These are phyloP conservation scores for Goniozus legneri DNA, from an alignment of 1,140 invertebrate genomes.

Conservation along the genomic window DNA sequence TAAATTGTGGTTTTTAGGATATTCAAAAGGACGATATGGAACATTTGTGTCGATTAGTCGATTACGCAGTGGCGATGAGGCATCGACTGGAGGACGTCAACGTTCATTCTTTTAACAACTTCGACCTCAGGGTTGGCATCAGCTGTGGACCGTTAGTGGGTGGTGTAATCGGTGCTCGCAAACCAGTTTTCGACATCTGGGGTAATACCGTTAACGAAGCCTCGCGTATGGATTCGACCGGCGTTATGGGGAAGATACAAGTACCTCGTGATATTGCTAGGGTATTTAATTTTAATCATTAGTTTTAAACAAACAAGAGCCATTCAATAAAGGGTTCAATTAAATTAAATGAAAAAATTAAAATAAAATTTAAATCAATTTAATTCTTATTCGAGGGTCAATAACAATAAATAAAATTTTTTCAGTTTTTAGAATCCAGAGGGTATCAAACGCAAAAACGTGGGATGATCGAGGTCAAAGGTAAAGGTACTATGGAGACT, in stretches of 20 bases:
- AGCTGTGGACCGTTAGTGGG: constrained; percentile 92
- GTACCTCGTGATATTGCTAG: constrained; percentile 81
- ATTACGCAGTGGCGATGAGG: constrained; percentile 91
- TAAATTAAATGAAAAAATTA: constrained; percentile 5
- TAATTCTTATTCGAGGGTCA: not conserved
- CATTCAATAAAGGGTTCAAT: not conserved
- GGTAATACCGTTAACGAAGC: constrained; percentile 96
- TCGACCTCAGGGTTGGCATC: constrained; percentile 90
- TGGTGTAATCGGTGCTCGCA: constrained; percentile 94
- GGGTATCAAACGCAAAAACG: constrained; percentile 74
- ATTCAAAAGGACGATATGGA: constrained; percentile 62
- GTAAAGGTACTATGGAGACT: constrained; percentile 93
- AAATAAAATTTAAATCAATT: constrained; percentile 1
- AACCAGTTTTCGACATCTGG: constrained; percentile 99
- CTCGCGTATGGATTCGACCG: constrained; percentile 89
- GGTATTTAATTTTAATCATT: constrained; percentile 48
- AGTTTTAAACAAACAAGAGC: no score
- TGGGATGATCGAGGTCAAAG: constrained; percentile 85
- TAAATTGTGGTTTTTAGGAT: constrained; percentile 41
- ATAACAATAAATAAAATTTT: not conserved
- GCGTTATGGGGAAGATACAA: constrained; percentile 82
- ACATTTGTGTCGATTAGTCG: constrained; percentile 82
- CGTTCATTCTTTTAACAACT: constrained; percentile 96
- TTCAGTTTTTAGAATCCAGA: constrained; percentile 65
- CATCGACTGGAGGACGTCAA: constrained; percentile 89